Evolutionary conservation across 1,140 invertebrate species (phyloP).

Genomic region (Lepidurus packardi): DNA sequence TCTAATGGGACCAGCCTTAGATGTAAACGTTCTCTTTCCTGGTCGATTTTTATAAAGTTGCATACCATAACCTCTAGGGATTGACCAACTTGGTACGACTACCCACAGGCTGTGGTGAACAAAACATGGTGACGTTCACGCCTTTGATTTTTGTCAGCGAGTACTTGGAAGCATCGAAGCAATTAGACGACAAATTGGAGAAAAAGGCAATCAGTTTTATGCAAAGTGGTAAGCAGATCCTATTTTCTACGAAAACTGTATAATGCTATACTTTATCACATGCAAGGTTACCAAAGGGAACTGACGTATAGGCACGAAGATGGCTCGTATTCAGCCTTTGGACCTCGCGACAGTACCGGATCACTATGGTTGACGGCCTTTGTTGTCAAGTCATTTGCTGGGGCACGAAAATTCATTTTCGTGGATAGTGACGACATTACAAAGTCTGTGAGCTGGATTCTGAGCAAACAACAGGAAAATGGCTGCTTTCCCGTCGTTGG

Average conservation of each 20-base stretch:
- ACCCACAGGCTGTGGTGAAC: constrained; percentile 71
- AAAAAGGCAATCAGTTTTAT: constrained; percentile 57
- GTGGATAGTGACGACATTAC: constrained; percentile 54
- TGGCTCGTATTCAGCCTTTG: constrained; percentile 77
- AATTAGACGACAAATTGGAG: constrained; percentile 43
- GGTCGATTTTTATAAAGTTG: no score
- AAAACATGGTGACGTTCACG: constrained; percentile 74
- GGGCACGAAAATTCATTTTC: constrained; percentile 57
- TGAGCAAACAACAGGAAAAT: constrained; percentile 46
- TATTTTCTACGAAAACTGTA: not conserved
- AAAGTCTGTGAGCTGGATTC: constrained; percentile 47
- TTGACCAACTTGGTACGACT: constrained; percentile 53
- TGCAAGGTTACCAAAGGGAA: constrained; percentile 69
- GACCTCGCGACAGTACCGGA: constrained; percentile 54
- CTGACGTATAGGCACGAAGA: constrained; percentile 64
- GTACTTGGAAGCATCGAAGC: constrained; percentile 53
- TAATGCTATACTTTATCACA: not conserved
- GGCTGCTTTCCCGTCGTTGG: constrained; percentile 53
- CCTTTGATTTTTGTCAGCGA: constrained; percentile 66
- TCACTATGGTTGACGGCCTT: constrained; percentile 80
- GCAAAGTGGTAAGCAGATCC: constrained; percentile 53
- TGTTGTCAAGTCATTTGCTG: constrained; percentile 63
- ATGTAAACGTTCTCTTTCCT: constrained; percentile 36
- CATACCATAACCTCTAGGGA: constrained; percentile 13
- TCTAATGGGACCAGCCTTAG: constrained; percentile 53